These are phyloP conservation scores for Argya squamiceps DNA, from an alignment of 2,797 vertebrate species.

Conservation along the genomic window DNA sequence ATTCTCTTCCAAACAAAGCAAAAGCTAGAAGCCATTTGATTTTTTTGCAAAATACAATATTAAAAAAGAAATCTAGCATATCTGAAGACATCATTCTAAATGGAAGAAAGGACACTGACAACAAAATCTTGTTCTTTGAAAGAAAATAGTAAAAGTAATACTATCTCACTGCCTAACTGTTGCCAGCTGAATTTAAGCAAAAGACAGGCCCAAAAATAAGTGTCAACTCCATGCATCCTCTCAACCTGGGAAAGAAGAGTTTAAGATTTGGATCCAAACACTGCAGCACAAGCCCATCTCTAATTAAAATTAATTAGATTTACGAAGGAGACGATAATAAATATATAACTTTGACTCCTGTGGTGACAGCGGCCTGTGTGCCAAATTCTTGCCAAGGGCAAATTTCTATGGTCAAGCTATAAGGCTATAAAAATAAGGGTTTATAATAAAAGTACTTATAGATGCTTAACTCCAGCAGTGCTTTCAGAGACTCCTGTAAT, in stretches of 20 bases:
- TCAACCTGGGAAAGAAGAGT: neutral
- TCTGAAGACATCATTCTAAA: neutral
- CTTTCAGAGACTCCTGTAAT: neutral
- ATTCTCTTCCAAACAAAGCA: neutral
- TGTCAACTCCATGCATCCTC: neutral
- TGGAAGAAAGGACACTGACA: neutral
- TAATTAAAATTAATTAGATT: conserved; percentile 16
- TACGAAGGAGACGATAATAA: conserved; percentile 3
- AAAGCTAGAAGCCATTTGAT: neutral
- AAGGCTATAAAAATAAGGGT: conserved; percentile 8
- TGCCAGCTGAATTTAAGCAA: neutral
- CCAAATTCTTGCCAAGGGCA: neutral
- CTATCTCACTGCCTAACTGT: neutral
- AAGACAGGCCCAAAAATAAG: neutral
- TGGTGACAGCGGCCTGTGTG: neutral
- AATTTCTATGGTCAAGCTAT: neutral
- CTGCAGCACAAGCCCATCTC: neutral
- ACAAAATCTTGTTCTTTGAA: neutral
- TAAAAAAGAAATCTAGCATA: neutral
- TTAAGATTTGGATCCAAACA: neutral
- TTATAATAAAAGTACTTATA: conserved; percentile 25
- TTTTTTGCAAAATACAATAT: neutral
- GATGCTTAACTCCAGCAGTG: neutral
- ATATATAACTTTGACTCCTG: neutral
- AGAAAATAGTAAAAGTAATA: neutral